Conservation (phyloP, 2,797 vertebrate genomes). For the Fratercula arctica region DNA sequence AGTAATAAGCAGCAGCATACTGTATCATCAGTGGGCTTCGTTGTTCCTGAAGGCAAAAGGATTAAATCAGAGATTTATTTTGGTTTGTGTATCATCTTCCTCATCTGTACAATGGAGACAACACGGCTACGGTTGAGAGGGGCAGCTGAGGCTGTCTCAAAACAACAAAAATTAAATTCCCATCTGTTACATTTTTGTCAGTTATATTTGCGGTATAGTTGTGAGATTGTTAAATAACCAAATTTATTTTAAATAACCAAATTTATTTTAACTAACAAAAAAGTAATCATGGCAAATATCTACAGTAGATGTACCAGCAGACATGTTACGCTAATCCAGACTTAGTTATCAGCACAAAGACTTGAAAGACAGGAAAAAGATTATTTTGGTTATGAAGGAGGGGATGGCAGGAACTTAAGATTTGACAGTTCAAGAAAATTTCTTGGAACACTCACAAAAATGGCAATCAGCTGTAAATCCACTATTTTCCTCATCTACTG, state of each 20-base stretch:
- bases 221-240: background rate
- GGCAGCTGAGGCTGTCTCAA: background rate
- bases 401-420: background rate
- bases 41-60: background rate
- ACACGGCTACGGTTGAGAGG: background rate
- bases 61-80: slow-evolving; percentile 14
- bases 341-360: background rate
- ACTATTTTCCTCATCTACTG: background rate
- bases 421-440: background rate
- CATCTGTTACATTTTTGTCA: background rate
- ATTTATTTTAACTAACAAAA: background rate
- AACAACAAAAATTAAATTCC: background rate
- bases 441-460: slow-evolving; percentile 3
- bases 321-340: background rate
- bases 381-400: background rate
- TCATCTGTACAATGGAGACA: background rate
- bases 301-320: background rate
- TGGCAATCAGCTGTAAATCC: background rate
- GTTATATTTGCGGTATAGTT: background rate
- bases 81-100: background rate
- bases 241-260: background rate
- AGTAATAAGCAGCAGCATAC: background rate
- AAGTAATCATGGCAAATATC: background rate
- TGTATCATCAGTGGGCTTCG: background rate
- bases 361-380: background rate